Base-by-base conservation (phyloP, 2,888 invertebrate species). In the Cataglyphis albicans region DNA sequence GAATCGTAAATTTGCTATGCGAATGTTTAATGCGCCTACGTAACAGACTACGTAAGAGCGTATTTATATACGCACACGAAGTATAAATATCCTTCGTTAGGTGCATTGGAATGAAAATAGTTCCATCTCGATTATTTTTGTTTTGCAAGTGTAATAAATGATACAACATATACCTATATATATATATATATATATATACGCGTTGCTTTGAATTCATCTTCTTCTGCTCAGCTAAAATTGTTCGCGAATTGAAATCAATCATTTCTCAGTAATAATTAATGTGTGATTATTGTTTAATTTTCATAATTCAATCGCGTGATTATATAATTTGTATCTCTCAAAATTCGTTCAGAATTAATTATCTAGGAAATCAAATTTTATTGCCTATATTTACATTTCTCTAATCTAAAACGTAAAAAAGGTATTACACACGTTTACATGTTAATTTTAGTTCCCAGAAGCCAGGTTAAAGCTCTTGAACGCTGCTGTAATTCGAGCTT, bases 401-500 rank as follows among this genome's bases (percentile, higher is more conserved):
- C 44, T 29, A 32, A 35, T 32, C 59, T 1, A 35, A 78, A 59
- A 18, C 21, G 29, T 44, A 48, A 25, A 35, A 44, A 44, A 44
- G 15, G 15, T 59, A 21, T 70, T 72, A 72, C 72, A 38, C 55
- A 10, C 70, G 78, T 70, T 70, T 78, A 70, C 78, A 78, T 32
- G 41, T 80, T 80, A 80, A 78, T 70, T 78, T 70, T 21, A 76
- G 63, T 35, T 67, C 38, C 55, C 29, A 48, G 70, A 59, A 78
- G 78, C 72, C 59, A 44, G 44, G 59, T 52, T 72, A 59, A 70
- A 70, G 72, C 78, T 59, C 72, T 72, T 59, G 44, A 72, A 70
- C 72, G 44, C 78, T 15, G 21, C 41, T 25, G 78, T 78, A 78
- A 78, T 70, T 83, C 32, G 70, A 78, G 78, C 78, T 44, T 78